Percentiles rank a stretch among this genome's conserved stretches.
Evolutionary conservation across 2,888 invertebrate genomes (phyloP).

Genomic region (Corythucha ciliata): DNA sequence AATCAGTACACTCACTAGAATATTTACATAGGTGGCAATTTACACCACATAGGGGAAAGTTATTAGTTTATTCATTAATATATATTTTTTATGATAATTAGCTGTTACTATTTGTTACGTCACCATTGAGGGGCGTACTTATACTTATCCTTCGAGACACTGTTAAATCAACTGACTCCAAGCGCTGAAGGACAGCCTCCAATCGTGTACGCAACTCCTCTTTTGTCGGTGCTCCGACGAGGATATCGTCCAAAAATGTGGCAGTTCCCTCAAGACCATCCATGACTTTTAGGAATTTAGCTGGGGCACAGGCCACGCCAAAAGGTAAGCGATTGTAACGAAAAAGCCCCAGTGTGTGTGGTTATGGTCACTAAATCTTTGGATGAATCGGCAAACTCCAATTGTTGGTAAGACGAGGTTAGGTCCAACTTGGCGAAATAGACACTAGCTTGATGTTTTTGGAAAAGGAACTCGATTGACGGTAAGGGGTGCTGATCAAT

Average conservation of each 20-base stretch:
- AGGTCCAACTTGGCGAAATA: constrained; percentile 24
- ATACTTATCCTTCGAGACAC: too few species aligned
- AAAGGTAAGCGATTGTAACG: constrained; percentile 34
- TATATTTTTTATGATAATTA: too few species aligned
- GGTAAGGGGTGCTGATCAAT: constrained; percentile 28
- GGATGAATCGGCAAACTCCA: constrained; percentile 37
- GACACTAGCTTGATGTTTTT: constrained; percentile 29
- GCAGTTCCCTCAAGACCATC: constrained; percentile 31
- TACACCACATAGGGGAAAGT: too few species aligned
- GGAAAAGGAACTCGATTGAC: constrained; percentile 21
- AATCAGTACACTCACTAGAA: too few species aligned
- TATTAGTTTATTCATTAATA: too few species aligned
- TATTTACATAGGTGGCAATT: too few species aligned
- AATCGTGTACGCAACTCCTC: background rate
- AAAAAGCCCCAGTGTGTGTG: constrained; percentile 39
- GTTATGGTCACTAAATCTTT: constrained; percentile 38
- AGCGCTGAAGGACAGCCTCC: background rate
- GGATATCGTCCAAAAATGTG: constrained; percentile 26
- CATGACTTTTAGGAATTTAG: constrained; percentile 34
- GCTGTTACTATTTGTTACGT: too few species aligned
- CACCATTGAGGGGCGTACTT: too few species aligned
- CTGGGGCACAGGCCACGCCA: constrained; percentile 36
- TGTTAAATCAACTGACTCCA: constrained; percentile 4
- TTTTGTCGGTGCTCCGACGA: constrained; percentile 34
- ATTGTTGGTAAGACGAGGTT: constrained; percentile 22